Conservation (phyloP, 2,888 invertebrate genomes). For the Lumbricus terrestris region DNA sequence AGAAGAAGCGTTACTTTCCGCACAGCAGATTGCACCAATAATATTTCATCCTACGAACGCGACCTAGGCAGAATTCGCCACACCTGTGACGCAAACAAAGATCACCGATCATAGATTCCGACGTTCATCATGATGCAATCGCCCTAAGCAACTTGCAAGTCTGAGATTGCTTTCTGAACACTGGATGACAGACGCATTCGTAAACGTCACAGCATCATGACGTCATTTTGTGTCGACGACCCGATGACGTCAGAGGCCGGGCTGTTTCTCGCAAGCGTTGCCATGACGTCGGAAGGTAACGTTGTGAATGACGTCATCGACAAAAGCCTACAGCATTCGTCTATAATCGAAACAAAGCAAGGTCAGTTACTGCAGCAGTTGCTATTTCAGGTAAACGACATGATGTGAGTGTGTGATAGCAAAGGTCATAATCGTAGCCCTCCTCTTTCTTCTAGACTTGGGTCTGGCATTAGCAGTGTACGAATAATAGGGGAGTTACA, state of each 20-base stretch:
- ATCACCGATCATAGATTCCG: not conserved
- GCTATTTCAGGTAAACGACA: no score
- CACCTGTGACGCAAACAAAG: not conserved
- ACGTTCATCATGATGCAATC: no score
- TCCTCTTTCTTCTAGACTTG: no score
- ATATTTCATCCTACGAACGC: not conserved
- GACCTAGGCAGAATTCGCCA: not conserved
- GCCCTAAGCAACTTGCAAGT: not conserved
- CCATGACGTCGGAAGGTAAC: not conserved
- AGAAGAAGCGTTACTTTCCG: not conserved
- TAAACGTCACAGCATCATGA: not conserved
- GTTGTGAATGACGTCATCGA: not conserved
- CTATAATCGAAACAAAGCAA: not conserved
- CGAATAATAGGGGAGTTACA: no score
- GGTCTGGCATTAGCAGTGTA: no score
- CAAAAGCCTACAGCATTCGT: not conserved
- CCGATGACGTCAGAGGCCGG: constrained; percentile 10
- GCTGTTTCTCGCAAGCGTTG: not conserved
- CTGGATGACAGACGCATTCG: no score
- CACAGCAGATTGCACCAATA: not conserved
- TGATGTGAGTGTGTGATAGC: no score
- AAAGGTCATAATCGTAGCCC: no score
- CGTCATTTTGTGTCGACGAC: not conserved
- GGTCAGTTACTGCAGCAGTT: not conserved
- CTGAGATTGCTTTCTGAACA: no score